Conservation (phyloP, 2,797 vertebrate species). For the Crypturellus tataupa region DNA sequence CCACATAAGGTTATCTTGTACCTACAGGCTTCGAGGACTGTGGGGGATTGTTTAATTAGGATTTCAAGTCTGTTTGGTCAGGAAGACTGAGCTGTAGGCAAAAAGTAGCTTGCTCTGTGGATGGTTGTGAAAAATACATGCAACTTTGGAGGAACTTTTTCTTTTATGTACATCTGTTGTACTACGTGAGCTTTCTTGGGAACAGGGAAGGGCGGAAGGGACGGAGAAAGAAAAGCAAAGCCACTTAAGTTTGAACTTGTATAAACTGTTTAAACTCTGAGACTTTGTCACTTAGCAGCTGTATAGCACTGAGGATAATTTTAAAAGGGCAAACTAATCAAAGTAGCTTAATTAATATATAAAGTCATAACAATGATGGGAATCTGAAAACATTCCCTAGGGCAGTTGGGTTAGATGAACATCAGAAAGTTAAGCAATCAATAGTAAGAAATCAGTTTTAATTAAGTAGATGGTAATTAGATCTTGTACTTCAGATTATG, state of each 20-base stretch:
- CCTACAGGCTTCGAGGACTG: not conserved
- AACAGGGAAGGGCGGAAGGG: not conserved
- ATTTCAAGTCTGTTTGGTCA: not conserved
- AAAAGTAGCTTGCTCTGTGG: not conserved
- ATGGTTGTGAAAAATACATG: not conserved
- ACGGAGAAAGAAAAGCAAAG: not conserved
- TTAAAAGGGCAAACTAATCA: slow-evolving; percentile 41
- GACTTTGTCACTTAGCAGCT: not conserved
- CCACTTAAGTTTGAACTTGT: not conserved
- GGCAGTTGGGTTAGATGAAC: not conserved
- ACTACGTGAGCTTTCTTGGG: not conserved
- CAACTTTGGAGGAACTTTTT: not conserved
- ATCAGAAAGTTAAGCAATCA: slow-evolving; percentile 40
- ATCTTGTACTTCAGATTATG: slow-evolving; percentile 7
- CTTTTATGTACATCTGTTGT: not conserved
- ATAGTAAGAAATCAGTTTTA: slow-evolving; percentile 60
- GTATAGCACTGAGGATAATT: not conserved
- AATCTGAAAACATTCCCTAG: slow-evolving; percentile 35
- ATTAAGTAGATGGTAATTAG: slow-evolving; percentile 60
- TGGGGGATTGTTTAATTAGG: not conserved
- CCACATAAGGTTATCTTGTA: not conserved
- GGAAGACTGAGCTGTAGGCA: not conserved
- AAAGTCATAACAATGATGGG: slow-evolving; percentile 30
- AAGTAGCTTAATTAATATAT: slow-evolving; percentile 53
- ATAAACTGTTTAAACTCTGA: not conserved